Evolutionary conservation across 2,888 invertebrate species (phyloP).

Genomic region (Cordylochernes scorpioides): DNA sequence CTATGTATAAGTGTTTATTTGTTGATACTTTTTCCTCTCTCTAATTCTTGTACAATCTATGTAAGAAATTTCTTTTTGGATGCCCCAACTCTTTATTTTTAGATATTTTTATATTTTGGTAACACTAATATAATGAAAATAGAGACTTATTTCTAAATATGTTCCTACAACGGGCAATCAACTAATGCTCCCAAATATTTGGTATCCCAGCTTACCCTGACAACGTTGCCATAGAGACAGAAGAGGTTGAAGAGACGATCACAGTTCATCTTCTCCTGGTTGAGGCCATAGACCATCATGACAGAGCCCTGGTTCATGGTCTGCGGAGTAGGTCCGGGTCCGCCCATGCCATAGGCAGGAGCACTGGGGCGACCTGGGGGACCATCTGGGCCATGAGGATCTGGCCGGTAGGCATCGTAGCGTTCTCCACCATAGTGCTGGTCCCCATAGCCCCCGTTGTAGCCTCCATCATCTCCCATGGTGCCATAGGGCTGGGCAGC

Average conservation of each 20-base stretch:
- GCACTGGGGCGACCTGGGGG: conserved; percentile 10
- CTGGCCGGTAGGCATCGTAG: conserved; percentile 12
- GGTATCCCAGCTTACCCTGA: conserved; percentile 65
- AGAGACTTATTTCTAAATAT: too few relatives aligned
- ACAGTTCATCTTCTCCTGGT: conserved; percentile 73
- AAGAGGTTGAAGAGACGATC: conserved; percentile 90
- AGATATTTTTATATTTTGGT: too few relatives aligned
- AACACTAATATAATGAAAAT: too few relatives aligned
- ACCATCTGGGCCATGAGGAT: conserved; percentile 7
- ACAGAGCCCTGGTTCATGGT: conserved; percentile 48
- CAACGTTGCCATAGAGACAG: conserved; percentile 93
- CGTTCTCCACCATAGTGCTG: conserved; percentile 1
- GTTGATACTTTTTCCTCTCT: too few relatives aligned
- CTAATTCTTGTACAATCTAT: too few relatives aligned
- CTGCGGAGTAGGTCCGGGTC: conserved; percentile 12
- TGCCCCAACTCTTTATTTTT: too few relatives aligned
- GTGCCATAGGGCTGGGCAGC: conserved; percentile 1
- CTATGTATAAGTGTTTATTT: too few relatives aligned
- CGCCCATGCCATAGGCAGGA: conserved; percentile 9
- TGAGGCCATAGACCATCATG: conserved; percentile 92
- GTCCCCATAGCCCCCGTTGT: conserved; percentile 3
- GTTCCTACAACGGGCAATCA: too few relatives aligned
- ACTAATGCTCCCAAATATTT: too few relatives aligned
- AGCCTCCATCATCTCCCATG: conserved; percentile 1
- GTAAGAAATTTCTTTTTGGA: too few relatives aligned